These are phyloP conservation scores for Copidosoma aretas DNA, from an alignment of 2,888 invertebrate genomes.

Conservation along the genomic window DNA sequence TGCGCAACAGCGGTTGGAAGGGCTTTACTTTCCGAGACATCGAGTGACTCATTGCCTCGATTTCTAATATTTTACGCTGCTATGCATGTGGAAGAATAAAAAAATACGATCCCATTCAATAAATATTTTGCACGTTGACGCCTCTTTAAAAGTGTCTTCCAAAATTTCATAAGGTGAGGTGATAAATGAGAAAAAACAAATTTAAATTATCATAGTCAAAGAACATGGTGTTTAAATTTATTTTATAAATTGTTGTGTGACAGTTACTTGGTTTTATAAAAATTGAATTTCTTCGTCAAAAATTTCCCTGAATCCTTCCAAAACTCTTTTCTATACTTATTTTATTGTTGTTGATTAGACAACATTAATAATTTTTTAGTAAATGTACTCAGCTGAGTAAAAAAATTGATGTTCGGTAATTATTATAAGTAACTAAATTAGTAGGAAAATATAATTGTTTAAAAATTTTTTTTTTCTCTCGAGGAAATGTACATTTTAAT, in stretches of 20 bases:
- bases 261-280: conserved; percentile 25
- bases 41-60: no score
- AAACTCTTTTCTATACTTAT: neutral
- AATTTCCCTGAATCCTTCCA: conserved; percentile 15
- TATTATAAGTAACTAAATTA: conserved; percentile 23
- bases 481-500: conserved; percentile 4
- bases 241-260: conserved; percentile 13
- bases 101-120: no score
- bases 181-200: neutral
- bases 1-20: no score
- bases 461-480: conserved; percentile 11
- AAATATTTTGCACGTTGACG: no score
- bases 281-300: conserved; percentile 23
- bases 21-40: no score
- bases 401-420: neutral
- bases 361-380: conserved; percentile 25
- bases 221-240: conserved; percentile 27
- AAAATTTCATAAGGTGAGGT: no score
- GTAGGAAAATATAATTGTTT: conserved; percentile 20
- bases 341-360: conserved; percentile 14
- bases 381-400: conserved; percentile 17
- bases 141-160: no score
- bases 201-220: conserved; percentile 8
- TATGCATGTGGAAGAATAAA: no score
- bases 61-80: no score